phyloP scores from a whole-genome alignment of 2,888 invertebrate genomes.

The Tinea semifulvella region DNA sequence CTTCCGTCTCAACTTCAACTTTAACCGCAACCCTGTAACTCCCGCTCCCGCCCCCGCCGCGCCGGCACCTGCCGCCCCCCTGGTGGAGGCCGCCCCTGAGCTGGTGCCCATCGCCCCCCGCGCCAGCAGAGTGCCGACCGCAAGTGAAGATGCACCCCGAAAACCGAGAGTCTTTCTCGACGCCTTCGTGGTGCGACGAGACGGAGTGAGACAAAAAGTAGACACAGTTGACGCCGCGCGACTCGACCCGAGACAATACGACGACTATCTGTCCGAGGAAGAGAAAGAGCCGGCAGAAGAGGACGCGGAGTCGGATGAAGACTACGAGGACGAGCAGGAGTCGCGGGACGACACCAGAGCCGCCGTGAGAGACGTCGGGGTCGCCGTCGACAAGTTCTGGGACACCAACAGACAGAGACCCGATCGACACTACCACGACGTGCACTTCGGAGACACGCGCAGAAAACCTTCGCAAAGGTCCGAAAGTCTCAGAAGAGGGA shows the following conservation, averaged over 20 bases:
- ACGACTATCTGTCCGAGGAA: constrained; percentile 44
- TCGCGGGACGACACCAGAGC: constrained; percentile 40
- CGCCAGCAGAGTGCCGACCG: constrained; percentile 25
- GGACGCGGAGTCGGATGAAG: constrained; percentile 31
- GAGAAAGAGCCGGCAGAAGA: constrained; percentile 26
- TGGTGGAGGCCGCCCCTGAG: constrained; percentile 41
- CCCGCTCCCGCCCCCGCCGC: constrained; percentile 23
- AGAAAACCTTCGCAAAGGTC: constrained; percentile 28
- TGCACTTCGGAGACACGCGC: constrained; percentile 52
- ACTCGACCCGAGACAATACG: constrained; percentile 28
- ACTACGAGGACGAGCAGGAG: constrained; percentile 53
- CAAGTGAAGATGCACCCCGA: constrained; percentile 19
- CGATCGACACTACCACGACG: constrained; percentile 42
- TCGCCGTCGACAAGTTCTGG: constrained; percentile 55
- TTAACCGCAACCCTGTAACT: constrained; percentile 38
- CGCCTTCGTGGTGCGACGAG: constrained; percentile 45
- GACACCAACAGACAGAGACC: constrained; percentile 33
- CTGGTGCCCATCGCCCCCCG: constrained; percentile 28
- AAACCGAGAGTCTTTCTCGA: constrained; percentile 53
- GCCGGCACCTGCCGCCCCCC: constrained; percentile 26
- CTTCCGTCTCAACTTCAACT: constrained; percentile 49
- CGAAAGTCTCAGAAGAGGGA: constrained; percentile 23
- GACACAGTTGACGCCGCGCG: constrained; percentile 42
- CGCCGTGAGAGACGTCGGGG: constrained; percentile 43
- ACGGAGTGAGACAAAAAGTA: constrained; percentile 50